Evolutionary conservation across 2,797 vertebrate species (phyloP).

Genomic region (Diceros bicornis): DNA sequence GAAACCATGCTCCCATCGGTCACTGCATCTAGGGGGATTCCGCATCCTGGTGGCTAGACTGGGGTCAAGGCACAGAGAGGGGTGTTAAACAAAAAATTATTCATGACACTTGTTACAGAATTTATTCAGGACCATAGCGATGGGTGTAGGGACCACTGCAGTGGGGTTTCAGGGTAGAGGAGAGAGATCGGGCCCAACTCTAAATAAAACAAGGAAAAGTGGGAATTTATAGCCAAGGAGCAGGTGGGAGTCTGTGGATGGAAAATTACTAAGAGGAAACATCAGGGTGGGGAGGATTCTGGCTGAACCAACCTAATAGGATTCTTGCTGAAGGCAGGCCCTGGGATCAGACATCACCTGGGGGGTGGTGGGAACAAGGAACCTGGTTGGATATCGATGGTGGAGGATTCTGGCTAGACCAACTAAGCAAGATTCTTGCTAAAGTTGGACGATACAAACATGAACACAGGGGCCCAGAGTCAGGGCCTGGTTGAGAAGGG

Average conservation of each 20-base stretch:
- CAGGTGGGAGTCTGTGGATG: not conserved
- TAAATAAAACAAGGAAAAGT: not conserved
- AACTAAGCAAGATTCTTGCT: not conserved
- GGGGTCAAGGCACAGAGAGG: not conserved
- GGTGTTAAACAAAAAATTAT: not conserved
- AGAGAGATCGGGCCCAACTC: not conserved
- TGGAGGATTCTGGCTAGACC: not conserved
- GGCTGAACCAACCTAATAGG: not conserved
- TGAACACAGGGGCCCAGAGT: not conserved
- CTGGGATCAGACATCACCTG: not conserved
- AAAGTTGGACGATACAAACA: not conserved
- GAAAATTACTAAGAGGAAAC: not conserved
- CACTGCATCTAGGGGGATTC: not conserved
- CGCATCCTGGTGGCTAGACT: not conserved
- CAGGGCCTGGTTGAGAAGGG: not conserved
- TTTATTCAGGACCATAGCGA: not conserved
- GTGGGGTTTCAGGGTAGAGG: not conserved
- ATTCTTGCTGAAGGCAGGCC: not conserved
- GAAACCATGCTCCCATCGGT: not conserved
- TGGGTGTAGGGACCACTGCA: not conserved
- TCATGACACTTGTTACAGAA: not conserved
- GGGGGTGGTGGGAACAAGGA: not conserved
- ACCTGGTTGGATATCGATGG: no score
- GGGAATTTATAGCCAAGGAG: not conserved
- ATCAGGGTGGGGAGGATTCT: not conserved